Conservation (phyloP, 2,888 invertebrate species). For the Dorcus hopei region DNA sequence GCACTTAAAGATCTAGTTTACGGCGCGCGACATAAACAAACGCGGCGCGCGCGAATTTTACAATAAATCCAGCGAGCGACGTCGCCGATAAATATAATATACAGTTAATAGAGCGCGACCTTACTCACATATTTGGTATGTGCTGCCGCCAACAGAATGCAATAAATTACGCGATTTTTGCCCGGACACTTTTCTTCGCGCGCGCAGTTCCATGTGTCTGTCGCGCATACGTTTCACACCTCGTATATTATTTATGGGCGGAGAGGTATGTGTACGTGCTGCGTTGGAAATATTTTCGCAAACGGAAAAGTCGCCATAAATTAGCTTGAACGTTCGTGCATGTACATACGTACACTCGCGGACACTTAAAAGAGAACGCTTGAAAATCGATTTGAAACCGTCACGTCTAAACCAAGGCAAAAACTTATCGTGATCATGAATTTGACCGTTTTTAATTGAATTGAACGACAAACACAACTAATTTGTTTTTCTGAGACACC, state of each 20-base stretch:
- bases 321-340: too few species aligned
- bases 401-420: too few species aligned
- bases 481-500: too few species aligned
- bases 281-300: too few species aligned
- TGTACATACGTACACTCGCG: too few species aligned
- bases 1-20: constrained; percentile 1
- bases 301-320: too few species aligned
- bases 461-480: too few species aligned
- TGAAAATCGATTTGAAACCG: too few species aligned
- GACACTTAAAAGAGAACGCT: too few species aligned
- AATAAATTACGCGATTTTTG: constrained; percentile 3
- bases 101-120: constrained; percentile 9
- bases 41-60: neutral
- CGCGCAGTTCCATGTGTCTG: neutral
- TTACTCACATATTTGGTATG: constrained; percentile 6
- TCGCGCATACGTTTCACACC: neutral
- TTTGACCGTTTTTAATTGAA: too few species aligned
- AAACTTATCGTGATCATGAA: too few species aligned
- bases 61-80: constrained; percentile 6
- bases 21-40: neutral
- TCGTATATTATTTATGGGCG: neutral
- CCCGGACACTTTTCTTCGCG: neutral
- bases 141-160: neutral
- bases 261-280: neutral
- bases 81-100: constrained; percentile 10